These are phyloP conservation scores for Mesorhabditis spiculigera DNA, from an alignment of 2,888 invertebrate species.

Conservation along the genomic window DNA sequence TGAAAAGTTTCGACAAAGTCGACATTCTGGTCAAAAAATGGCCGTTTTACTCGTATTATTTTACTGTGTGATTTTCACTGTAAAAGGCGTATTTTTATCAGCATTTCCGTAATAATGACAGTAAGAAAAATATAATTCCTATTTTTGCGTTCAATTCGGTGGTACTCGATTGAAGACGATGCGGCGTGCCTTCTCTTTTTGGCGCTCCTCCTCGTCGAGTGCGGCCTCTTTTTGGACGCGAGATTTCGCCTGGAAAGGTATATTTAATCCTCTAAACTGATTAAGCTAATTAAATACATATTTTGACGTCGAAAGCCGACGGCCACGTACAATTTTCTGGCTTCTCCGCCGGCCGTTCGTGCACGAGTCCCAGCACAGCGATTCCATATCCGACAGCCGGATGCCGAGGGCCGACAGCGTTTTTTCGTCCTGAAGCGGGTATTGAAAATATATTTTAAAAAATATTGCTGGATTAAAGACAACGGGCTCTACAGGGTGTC, in stretches of 20 bases:
- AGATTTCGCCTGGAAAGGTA: background rate
- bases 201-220: background rate
- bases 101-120: too few relatives aligned
- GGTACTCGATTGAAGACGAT: slow-evolving; percentile 2
- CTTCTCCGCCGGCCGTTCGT: background rate
- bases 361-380: background rate
- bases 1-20: too few relatives aligned
- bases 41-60: too few relatives aligned
- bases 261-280: background rate
- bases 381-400: background rate
- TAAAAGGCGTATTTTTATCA: too few relatives aligned
- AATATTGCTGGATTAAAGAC: too few relatives aligned
- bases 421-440: slow-evolving; percentile 4
- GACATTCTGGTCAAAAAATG: too few relatives aligned
- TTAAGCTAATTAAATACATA: background rate
- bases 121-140: too few relatives aligned
- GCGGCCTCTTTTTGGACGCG: slow-evolving; percentile 2
- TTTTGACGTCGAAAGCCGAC: background rate
- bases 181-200: background rate
- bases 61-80: too few relatives aligned
- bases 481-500: too few relatives aligned
- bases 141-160: too few relatives aligned
- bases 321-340: background rate
- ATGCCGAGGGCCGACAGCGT: background rate
- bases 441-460: background rate